Base-by-base conservation (phyloP, 2,888 invertebrate species). In the Macaria liturata region DNA sequence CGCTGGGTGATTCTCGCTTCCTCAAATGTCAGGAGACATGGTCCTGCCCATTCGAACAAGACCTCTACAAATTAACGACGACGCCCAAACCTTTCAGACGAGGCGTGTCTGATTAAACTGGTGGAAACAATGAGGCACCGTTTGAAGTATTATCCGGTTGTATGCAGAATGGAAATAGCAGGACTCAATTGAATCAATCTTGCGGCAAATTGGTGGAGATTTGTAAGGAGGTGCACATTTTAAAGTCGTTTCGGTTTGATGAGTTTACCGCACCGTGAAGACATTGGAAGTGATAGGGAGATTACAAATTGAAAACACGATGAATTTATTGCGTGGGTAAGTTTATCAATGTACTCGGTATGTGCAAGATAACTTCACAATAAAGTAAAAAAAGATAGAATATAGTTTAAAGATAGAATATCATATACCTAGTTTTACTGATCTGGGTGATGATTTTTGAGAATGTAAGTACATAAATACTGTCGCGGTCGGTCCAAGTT, bases 131-230 rank as follows among this genome's bases (percentile, higher is more conserved):
- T 67, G 74, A 74, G 67, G 68, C 82, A 79, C 80, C 81, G 81
- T 77, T 86, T 81, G 80, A 82, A 84, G 83, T 81, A 86, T 88
- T 86, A 86, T 82, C 80, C 78, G 81, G 86, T 82, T 87, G 87
- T 86, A 88, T 86, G 78, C 82, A 79, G 80, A 84, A 84, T 84
- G 75, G 81, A 78, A 85, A 84, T 76, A 78, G 76, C 72, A 74
- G 76, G 78, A 80, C 81, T 84, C 84, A 84, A 88, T 88, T 80
- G 86, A 84, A 83, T 90, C 87, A 89, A 90, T 89, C 86, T 86
- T 80, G 83, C 84, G 84, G 81, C 81, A 85, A 88, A 89, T 87
- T 86, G 84, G 78, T 70, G 75, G 73, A 81, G 79, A 76, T 81
- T 81, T 80, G 73, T 75, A 75, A 74, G 76, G 73, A 74, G 70